phyloP scores from a whole-genome alignment of 2,113 vertebrate species.

The Cyanoderma ruficeps region DNA sequence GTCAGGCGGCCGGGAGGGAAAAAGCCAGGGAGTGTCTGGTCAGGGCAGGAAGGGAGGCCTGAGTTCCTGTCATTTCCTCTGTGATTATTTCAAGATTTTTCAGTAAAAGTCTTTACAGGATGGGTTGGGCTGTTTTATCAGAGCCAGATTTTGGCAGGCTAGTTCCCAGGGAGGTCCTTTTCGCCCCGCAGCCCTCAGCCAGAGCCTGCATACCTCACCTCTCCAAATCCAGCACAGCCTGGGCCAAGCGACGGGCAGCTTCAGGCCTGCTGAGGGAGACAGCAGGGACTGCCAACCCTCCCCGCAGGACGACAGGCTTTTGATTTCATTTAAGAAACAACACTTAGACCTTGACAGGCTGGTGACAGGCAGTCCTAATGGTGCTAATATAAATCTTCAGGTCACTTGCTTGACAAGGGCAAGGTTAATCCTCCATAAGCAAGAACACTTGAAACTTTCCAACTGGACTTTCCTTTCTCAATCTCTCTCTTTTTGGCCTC shows the following conservation, averaged over 20 bases:
- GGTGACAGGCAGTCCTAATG: neutral
- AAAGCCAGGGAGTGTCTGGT: neutral
- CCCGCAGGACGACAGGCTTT: neutral
- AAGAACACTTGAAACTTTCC: neutral
- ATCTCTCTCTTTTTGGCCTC: neutral
- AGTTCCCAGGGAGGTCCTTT: neutral
- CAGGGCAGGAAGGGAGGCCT: neutral
- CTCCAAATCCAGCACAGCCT: neutral
- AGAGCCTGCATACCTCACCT: neutral
- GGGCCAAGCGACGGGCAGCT: fast-evolving
- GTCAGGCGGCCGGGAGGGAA: neutral
- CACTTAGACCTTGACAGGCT: neutral
- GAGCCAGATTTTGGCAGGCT: neutral
- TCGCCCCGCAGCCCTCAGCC: neutral
- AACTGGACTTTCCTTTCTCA: neutral
- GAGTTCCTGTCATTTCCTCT: constrained; percentile 28
- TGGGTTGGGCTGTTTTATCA: constrained; percentile 37
- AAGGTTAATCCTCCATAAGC: neutral
- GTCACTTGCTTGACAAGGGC: neutral
- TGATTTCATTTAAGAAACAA: neutral
- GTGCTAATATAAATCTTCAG: neutral
- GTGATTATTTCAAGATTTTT: constrained; percentile 45
- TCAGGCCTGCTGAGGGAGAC: neutral
- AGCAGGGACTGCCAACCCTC: neutral
- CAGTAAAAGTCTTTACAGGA: constrained; percentile 27